A percentile compares a stretch with the other conserved stretches of the same genome.
phyloP scores from a whole-genome alignment of 1,140 invertebrate species.

The Delia radicum region DNA sequence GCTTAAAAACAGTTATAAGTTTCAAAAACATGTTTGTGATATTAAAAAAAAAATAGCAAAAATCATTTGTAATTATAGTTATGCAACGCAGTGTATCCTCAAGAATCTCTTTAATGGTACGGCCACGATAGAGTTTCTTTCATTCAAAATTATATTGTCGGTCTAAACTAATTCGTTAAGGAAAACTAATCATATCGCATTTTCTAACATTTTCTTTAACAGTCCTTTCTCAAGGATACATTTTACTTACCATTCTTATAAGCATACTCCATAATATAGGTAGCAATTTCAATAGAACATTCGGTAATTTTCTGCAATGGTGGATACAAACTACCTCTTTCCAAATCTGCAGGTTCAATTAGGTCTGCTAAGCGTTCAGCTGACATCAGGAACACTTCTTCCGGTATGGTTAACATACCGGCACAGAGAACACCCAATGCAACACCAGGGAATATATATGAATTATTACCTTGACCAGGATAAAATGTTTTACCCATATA shows the following conservation, averaged over 20 bases:
- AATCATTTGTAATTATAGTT: no score
- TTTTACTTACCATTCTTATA: constrained; percentile 73
- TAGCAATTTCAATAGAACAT: constrained; percentile 87
- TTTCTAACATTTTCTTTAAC: no score
- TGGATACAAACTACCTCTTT: constrained; percentile 92
- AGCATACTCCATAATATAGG: constrained; percentile 81
- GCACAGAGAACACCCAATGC: constrained; percentile 82
- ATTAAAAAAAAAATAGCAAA: no score
- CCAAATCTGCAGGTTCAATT: constrained; percentile 80
- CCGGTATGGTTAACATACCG: constrained; percentile 80
- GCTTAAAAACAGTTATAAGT: no score
- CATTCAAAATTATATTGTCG: no score
- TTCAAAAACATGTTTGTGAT: no score
- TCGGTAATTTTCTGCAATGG: constrained; percentile 82
- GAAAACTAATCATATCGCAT: no score
- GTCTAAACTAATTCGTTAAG: no score
- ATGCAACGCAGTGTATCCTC: no score
- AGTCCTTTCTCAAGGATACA: background rate
- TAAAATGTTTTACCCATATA: constrained; percentile 74
- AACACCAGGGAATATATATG: constrained; percentile 95
- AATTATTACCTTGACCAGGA: constrained; percentile 95
- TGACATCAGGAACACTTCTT: constrained; percentile 86
- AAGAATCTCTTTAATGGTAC: no score
- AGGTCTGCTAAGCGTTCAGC: constrained; percentile 82
- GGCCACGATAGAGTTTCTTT: no score